Evolutionary conservation across 2,113 vertebrate species (phyloP), one percentile per base, ranked within the genome.

Genomic region (Nematolebias whitei): DNA sequence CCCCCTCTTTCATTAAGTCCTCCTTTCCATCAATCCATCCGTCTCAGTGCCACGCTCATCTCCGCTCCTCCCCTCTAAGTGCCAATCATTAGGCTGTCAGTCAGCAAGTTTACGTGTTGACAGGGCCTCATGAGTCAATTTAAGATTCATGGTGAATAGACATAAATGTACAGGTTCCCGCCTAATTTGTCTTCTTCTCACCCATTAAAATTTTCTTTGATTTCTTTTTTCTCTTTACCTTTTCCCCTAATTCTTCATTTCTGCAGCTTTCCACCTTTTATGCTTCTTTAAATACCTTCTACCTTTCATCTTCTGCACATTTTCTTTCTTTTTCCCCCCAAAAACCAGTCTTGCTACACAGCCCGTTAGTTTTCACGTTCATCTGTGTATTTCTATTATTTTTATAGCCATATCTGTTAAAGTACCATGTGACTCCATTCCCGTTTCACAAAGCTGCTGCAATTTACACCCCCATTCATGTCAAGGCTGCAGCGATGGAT

Each of bases 81-180:
- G 85, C 77, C 81, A 85, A 79, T 84, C 80, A 83, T 85, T 83
- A 84, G 81, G 69, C 68, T 87, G 80, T 81, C 84, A 89, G 40
- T 87, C 81, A 79, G 68, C 45, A 29, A 68, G 70, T 79, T 83
- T 79, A 49, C 64, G 71, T 68, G 74, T 76, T 81, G 84, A 77
- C 56, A 12, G 49, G 57, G 48, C 68, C 56, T 49, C 48, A 23
- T 55, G 51, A 76, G 63, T 80, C 79, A 53, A 49, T 66, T 66
- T 26, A 58, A 19, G 24, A 78, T 80, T 82, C 74, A 86, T 74
- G 50, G 54, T 68, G 64, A 45, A 71, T 35, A 76, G 57, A 64
- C 24, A 7, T 69, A 75, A 83, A 79, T 63, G 55, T 51, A 56
- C 69, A 75, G 59, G 60, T 75, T 74, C 72, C 20, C 32, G 61